A percentile compares a stretch with the other conserved stretches of the same genome.
These are phyloP conservation scores for Daphoenositta chrysoptera DNA, from an alignment of 2,113 vertebrate species.

Conservation along the genomic window DNA sequence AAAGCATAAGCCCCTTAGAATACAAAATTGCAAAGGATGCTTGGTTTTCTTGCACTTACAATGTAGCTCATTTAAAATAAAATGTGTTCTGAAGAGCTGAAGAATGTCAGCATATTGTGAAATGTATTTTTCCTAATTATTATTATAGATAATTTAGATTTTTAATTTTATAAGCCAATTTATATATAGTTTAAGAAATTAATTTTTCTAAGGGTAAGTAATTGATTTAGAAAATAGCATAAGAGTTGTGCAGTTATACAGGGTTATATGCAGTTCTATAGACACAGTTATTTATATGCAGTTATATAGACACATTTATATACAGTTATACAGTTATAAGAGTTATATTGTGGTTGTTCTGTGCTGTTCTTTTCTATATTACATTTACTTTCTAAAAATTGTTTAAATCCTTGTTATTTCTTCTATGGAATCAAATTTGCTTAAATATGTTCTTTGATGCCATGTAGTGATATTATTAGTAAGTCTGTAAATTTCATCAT, in stretches of 20 bases:
- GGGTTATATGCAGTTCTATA: not conserved
- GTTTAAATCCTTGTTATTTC: slow-evolving; percentile 14
- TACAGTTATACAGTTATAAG: not conserved
- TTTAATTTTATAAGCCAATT: not conserved
- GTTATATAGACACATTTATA: not conserved
- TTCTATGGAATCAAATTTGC: not conserved
- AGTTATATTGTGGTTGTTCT: not conserved
- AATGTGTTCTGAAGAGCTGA: slow-evolving; percentile 47
- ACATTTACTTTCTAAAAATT: not conserved
- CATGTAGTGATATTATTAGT: not conserved
- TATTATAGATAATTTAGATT: slow-evolving; percentile 58
- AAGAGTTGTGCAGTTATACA: not conserved
- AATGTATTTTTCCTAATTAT: slow-evolving; percentile 62
- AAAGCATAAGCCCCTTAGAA: not conserved
- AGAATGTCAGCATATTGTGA: not conserved
- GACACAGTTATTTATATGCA: not conserved
- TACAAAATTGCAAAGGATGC: not conserved
- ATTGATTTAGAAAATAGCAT: slow-evolving; percentile 57
- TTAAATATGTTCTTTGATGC: not conserved
- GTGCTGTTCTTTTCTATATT: slow-evolving; percentile 42
- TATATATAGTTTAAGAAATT: slow-evolving; percentile 66
- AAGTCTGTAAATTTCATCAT: not conserved
- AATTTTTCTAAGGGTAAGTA: slow-evolving; percentile 60
- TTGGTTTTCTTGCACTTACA: slow-evolving; percentile 41
- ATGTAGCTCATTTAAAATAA: slow-evolving; percentile 49